These are phyloP conservation scores for Bombyx mori DNA, from an alignment of 1,140 invertebrate genomes.

Conservation along the genomic window DNA sequence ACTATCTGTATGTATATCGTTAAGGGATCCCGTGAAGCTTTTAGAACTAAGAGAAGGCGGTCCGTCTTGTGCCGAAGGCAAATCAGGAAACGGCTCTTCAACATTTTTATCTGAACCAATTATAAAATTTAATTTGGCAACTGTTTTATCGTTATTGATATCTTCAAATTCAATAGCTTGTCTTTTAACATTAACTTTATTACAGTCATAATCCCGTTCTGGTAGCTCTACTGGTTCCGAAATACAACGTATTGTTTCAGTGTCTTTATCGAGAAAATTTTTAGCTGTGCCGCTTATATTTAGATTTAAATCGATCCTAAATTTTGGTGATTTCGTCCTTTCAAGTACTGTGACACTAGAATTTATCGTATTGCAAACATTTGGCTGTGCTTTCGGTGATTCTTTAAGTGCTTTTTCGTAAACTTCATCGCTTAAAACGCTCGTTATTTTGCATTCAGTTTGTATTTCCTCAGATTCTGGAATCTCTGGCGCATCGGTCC, in stretches of 20 bases:
- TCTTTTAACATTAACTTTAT: conserved; percentile 20
- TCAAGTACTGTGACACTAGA: conserved; percentile 11
- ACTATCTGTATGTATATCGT: conserved; percentile 53
- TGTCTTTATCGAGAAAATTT: conserved; percentile 16
- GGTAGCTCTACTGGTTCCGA: conserved; percentile 33
- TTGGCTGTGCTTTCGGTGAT: conserved; percentile 10
- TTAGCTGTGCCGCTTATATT: conserved; percentile 38
- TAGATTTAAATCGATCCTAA: conserved; percentile 44
- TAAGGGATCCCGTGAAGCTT: conserved; percentile 64
- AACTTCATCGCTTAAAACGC: neutral
- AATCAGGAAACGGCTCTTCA: conserved; percentile 24
- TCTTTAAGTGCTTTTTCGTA: conserved; percentile 6
- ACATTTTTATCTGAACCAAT: conserved; percentile 29
- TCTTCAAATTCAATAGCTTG: conserved; percentile 14
- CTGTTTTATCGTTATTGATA: conserved; percentile 8
- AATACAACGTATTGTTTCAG: conserved; percentile 14
- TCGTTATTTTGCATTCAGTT: neutral
- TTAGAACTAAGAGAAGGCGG: conserved; percentile 53
- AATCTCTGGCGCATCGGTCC: conserved; percentile 51
- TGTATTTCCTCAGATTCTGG: conserved; percentile 37
- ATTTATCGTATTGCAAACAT: conserved; percentile 12
- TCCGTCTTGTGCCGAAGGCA: conserved; percentile 34
- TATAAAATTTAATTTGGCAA: conserved; percentile 27
- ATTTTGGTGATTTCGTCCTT: conserved; percentile 31
- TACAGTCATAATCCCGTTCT: conserved; percentile 41